phyloP scores from a whole-genome alignment of 2,797 vertebrate genomes.

The Peromyscus attwateri region DNA sequence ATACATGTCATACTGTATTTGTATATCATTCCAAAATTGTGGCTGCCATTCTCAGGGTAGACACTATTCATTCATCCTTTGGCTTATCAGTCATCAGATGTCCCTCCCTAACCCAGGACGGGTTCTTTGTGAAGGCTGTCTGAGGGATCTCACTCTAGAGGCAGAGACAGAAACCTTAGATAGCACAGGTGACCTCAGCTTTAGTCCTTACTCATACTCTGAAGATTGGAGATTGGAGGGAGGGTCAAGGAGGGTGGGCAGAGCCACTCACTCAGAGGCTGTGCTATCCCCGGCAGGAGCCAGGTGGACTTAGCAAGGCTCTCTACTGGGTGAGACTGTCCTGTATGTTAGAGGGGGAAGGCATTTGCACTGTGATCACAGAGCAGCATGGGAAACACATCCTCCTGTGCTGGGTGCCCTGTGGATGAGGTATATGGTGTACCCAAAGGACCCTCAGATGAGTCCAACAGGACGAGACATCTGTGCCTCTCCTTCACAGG shows the following conservation, averaged over 20 bases:
- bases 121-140: background rate
- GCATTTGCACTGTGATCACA: too few relatives aligned
- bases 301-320: background rate
- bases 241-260: background rate
- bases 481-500: too few relatives aligned
- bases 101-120: background rate
- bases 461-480: too few relatives aligned
- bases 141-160: background rate
- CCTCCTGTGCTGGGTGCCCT: too few relatives aligned
- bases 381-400: too few relatives aligned
- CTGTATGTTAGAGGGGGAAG: too few relatives aligned
- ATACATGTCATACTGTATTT: background rate
- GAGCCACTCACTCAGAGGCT: background rate
- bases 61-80: background rate
- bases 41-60: background rate
- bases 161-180: background rate
- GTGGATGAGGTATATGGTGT: too few relatives aligned
- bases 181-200: background rate
- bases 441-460: too few relatives aligned
- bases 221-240: background rate
- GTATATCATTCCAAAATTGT: background rate
- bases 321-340: background rate
- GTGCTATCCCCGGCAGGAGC: background rate
- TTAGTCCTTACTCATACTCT: background rate
- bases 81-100: background rate